Evolutionary conservation across 2,113 vertebrate species (phyloP), one percentile per base, ranked within the genome.

Genomic region (Pica pica): DNA sequence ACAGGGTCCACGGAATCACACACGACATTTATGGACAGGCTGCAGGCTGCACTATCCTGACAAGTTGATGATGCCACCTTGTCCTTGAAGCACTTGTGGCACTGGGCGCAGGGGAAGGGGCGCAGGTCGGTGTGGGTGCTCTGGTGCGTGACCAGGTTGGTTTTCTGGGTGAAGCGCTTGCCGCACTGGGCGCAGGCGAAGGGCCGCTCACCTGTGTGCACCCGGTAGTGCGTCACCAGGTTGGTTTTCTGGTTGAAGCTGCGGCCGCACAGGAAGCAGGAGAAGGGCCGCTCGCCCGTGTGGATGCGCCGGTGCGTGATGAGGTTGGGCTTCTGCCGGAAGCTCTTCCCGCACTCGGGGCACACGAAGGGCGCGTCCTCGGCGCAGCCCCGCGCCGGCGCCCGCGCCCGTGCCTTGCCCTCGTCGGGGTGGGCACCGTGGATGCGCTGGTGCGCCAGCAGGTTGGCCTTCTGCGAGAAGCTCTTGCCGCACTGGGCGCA

Each of bases 301-400:
- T 98, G 98, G 97, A 98, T 98, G 93, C 98, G 98, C 70, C 98
- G 98, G 91, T 98, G 98, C 94, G 98, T 97, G 68, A 98, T 98
- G 17, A 99, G 94, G 68, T 98, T 98, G 15, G 98, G 98, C 87
- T 96, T 97, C 61, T 98, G 97, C 31, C 97, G 89, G 83, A 99
- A 99, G 71, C 96, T 97, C 77, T 98, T 98, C 23, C 95, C 89
- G 2, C 95, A 96, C 59, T 98, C 97, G 4, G 96, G 93, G 79
- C 98, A 99, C 9, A 97, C 97, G 57, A 98, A 98, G 2, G 98
- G 98, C 94, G 93, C 76, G 64, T 95, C 95, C 16, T 94, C 82
- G 42, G 69, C 8, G 50, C 82, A 84, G 82, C 82, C 82, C 59
- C 82, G 59, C n/a, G 82, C 82, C 59, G 69, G 67, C 18, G 75